phyloP scores from a whole-genome alignment of 2,797 vertebrate genomes.

The Alfaro cultratus region DNA sequence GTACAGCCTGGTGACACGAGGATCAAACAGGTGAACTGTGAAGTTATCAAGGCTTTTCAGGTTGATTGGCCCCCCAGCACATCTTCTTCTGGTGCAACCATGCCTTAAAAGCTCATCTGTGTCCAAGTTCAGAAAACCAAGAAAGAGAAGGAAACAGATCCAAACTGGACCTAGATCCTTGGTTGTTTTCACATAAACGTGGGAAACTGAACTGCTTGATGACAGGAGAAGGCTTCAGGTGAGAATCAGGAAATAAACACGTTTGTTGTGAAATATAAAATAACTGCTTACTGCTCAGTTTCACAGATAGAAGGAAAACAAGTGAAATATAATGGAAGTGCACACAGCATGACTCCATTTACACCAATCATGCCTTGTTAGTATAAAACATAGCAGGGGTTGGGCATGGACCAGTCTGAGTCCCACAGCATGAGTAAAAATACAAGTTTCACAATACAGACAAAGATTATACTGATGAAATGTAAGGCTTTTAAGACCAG shows the following conservation, averaged over 20 bases:
- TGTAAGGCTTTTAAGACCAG: no score
- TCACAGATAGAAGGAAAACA: not conserved
- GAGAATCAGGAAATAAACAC: not conserved
- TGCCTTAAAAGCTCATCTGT: not conserved
- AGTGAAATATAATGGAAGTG: slow-evolving; percentile 4
- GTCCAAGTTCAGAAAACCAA: not conserved
- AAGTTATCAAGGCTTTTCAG: slow-evolving; percentile 40
- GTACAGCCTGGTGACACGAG: slow-evolving; percentile 56
- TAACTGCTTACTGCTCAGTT: not conserved
- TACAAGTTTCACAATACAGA: not conserved
- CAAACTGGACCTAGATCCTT: not conserved
- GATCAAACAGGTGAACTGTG: slow-evolving; percentile 56
- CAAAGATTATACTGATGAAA: not conserved
- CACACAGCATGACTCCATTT: slow-evolving; percentile 1
- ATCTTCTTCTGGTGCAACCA: not conserved
- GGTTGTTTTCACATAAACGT: not conserved
- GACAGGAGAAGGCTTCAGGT: not conserved
- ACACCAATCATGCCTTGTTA: not conserved
- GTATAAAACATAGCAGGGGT: not conserved
- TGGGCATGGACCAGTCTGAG: not conserved
- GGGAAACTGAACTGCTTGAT: not conserved
- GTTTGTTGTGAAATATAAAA: not conserved
- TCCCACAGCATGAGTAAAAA: not conserved
- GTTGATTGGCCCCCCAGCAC: slow-evolving; percentile 1
- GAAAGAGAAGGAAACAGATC: not conserved